phyloP scores from a whole-genome alignment of 2,113 vertebrate species.

The Aphyosemion australe region DNA sequence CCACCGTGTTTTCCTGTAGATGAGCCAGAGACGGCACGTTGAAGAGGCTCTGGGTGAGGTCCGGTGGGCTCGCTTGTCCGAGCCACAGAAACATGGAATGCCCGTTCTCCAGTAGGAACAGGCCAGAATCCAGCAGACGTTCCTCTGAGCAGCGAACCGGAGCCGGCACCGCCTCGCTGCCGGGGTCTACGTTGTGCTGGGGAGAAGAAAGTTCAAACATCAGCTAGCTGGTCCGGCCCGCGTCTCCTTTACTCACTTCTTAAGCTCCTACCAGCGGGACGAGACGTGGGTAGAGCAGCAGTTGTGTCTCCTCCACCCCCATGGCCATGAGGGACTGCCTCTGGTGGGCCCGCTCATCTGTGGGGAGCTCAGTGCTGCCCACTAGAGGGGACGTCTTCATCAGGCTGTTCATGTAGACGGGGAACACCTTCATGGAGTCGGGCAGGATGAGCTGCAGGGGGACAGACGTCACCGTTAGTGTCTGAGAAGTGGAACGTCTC shows the following conservation, averaged over 20 bases:
- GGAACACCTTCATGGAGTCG: constrained; percentile 94
- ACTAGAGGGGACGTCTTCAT: constrained; percentile 87
- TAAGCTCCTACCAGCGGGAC: constrained; percentile 85
- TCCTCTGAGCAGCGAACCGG: constrained; percentile 90
- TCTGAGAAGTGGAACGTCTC: neutral
- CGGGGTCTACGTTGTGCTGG: constrained; percentile 86
- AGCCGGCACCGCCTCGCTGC: constrained; percentile 66
- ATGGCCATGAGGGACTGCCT: constrained; percentile 86
- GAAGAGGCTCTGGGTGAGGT: constrained; percentile 89
- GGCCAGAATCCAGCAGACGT: constrained; percentile 85
- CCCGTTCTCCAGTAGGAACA: constrained; percentile 90
- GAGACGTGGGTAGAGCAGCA: constrained; percentile 91
- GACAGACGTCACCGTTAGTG: neutral
- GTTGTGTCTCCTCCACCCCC: constrained; percentile 90
- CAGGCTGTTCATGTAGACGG: constrained; percentile 92
- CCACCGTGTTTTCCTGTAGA: constrained; percentile 82
- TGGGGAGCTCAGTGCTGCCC: constrained; percentile 84
- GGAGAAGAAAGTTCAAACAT: neutral
- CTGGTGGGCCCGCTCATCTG: constrained; percentile 85
- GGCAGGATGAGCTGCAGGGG: constrained; percentile 89
- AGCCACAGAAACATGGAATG: constrained; percentile 89
- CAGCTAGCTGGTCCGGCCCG: neutral
- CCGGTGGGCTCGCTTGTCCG: constrained; percentile 84
- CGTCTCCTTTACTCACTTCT: neutral
- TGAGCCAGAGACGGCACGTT: constrained; percentile 89